A percentile compares a stretch with the other conserved stretches of the same genome.
These are phyloP conservation scores for Sprattus sprattus DNA, from an alignment of 2,113 vertebrate species.

Conservation along the genomic window DNA sequence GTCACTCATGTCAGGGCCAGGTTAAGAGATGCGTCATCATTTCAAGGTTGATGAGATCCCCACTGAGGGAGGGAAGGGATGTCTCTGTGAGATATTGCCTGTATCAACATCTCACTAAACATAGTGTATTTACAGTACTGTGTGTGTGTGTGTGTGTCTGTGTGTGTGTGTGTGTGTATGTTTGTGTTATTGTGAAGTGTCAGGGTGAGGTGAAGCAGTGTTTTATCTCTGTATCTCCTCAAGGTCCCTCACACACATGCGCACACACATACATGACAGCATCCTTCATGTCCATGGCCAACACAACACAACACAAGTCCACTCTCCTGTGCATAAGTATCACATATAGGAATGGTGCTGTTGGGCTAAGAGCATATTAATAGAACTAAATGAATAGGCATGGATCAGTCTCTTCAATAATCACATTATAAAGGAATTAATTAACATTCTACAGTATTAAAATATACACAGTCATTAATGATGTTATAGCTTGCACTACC, in stretches of 20 bases:
- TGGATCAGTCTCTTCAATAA: no score
- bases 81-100: not conserved
- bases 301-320: no score
- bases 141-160: not conserved
- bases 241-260: not conserved
- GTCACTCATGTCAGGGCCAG: not conserved
- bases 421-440: no score
- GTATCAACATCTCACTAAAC: not conserved
- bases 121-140: not conserved
- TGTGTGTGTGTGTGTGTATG: not conserved
- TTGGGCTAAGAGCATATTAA: no score
- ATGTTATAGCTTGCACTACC: no score
- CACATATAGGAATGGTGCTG: no score
- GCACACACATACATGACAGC: not conserved
- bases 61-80: not conserved
- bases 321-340: no score
- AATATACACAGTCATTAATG: no score
- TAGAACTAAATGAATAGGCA: no score
- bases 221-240: not conserved
- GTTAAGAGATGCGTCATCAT: not conserved
- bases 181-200: not conserved
- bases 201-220: not conserved
- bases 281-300: not conserved
- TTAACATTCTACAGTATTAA: no score
- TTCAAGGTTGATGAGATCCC: slow-evolving; percentile 8